phyloP scores from a whole-genome alignment of 2,113 vertebrate species.

The Anguilla japonica region DNA sequence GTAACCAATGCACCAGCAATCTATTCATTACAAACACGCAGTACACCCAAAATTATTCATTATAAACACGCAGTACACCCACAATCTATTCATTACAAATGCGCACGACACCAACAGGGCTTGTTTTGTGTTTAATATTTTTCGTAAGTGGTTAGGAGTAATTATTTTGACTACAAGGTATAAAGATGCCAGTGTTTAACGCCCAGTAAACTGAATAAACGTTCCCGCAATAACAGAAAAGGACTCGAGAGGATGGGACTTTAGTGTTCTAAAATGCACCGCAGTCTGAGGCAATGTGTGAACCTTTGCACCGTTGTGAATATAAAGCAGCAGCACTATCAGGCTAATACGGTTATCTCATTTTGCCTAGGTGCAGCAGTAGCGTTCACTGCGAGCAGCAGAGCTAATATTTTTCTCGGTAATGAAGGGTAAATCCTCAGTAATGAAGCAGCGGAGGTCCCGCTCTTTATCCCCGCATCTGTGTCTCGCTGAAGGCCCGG shows the following conservation, averaged over 20 bases:
- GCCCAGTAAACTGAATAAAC: neutral
- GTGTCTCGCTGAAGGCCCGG: too few relatives aligned
- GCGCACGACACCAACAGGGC: constrained; percentile 78
- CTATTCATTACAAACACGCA: constrained; percentile 47
- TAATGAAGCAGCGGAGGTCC: neutral
- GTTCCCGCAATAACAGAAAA: neutral
- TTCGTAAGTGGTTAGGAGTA: neutral
- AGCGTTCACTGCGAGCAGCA: neutral
- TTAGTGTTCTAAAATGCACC: neutral
- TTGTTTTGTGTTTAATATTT: constrained; percentile 45
- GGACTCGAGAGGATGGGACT: neutral
- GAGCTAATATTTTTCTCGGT: neutral
- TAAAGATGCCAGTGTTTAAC: neutral
- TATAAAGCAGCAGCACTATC: neutral
- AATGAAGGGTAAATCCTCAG: neutral
- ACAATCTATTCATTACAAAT: neutral
- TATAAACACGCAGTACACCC: constrained; percentile 25
- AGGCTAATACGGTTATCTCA: neutral
- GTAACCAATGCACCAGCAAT: constrained; percentile 76
- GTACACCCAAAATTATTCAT: neutral
- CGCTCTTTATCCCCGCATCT: neutral
- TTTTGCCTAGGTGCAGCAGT: neutral
- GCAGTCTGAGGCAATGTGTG: neutral
- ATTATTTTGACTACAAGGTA: neutral
- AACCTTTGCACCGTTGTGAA: neutral